Evolutionary conservation across 2,888 invertebrate species (phyloP).

Genomic region (Lacanobia oleracea): DNA sequence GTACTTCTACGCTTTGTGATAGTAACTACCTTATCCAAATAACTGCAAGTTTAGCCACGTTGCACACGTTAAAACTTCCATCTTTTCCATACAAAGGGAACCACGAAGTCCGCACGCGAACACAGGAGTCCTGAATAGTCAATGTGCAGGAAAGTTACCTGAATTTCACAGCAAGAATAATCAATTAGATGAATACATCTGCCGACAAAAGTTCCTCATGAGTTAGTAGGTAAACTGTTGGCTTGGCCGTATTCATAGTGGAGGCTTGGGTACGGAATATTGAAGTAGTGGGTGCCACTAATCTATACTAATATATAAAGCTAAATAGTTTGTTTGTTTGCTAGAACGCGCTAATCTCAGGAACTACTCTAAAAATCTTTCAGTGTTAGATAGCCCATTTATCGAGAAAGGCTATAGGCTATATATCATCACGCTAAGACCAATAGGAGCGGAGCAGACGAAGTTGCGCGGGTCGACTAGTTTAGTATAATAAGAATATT

Average conservation of each 20-base stretch:
- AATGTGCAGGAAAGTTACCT: constrained; percentile 63
- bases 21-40: background rate
- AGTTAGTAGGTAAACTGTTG: constrained; percentile 64
- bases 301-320: no score
- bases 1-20: no score
- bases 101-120: background rate
- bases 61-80: constrained; percentile 15
- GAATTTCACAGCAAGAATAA: constrained; percentile 73
- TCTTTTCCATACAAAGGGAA: constrained; percentile 40
- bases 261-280: background rate
- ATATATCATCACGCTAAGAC: no score
- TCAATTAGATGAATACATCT: constrained; percentile 78
- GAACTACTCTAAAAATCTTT: no score
- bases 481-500: no score
- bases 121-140: constrained; percentile 44
- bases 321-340: no score
- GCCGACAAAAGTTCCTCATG: constrained; percentile 70
- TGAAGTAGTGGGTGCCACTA: no score
- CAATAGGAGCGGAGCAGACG: no score
- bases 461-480: no score
- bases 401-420: no score
- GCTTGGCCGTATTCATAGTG: constrained; percentile 67
- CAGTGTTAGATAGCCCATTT: no score
- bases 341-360: no score
- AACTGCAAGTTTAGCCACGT: background rate